phyloP scores from a whole-genome alignment of 2,113 vertebrate genomes.

The Sula dactylatra region DNA sequence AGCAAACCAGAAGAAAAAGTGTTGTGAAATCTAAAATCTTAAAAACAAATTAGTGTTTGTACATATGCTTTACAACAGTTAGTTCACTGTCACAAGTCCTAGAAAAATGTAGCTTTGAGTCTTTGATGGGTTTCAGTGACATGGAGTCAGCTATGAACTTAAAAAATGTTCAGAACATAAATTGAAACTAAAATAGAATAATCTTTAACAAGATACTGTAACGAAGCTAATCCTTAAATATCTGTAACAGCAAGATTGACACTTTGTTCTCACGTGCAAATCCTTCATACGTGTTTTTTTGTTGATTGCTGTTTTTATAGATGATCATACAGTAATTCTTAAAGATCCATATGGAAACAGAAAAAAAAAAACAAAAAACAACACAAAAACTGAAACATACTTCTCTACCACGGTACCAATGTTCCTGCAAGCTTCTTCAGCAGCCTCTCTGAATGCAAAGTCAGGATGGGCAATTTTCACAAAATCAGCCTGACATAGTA shows the following conservation, averaged over 20 bases:
- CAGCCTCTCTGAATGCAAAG: slow-evolving; percentile 87
- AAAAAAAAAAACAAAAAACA: neutral
- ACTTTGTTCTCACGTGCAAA: neutral
- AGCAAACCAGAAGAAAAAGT: neutral
- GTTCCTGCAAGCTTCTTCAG: slow-evolving; percentile 88
- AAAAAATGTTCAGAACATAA: neutral
- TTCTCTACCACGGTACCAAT: slow-evolving; percentile 94
- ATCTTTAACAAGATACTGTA: neutral
- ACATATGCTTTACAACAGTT: neutral
- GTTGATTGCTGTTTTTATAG: neutral
- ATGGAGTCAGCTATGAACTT: neutral
- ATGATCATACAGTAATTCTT: neutral
- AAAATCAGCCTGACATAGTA: slow-evolving; percentile 87
- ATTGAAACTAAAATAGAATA: neutral
- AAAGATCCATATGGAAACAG: neutral
- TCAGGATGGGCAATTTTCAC: slow-evolving; percentile 94
- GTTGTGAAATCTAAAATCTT: neutral
- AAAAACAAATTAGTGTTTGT: neutral
- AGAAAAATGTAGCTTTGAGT: neutral
- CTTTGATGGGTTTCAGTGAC: neutral
- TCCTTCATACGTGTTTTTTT: neutral
- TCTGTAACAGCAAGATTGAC: neutral
- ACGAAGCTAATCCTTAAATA: neutral
- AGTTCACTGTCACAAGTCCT: neutral
- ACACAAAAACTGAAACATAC: slow-evolving; percentile 74